Percentiles rank a stretch among this genome's conserved stretches.
Conservation (phyloP, 2,888 invertebrate genomes). For the Dynastes maya region DNA sequence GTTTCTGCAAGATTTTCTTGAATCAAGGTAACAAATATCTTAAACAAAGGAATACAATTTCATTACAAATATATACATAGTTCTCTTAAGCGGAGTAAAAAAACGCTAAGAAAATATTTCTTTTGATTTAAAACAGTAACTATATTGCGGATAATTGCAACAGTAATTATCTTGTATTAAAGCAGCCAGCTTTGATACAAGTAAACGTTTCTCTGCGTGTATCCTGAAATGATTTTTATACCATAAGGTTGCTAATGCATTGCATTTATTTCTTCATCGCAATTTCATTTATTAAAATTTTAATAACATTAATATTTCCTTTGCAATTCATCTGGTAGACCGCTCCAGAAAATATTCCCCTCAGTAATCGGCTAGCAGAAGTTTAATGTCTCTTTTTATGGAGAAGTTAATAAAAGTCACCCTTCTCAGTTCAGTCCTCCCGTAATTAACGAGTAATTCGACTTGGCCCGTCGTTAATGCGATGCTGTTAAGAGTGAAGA, state of each 20-base stretch:
- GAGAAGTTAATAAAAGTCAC: constrained; percentile 31
- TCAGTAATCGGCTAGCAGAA: constrained; percentile 2
- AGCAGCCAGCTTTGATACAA: no score
- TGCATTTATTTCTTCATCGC: not conserved
- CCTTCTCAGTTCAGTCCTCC: constrained; percentile 13
- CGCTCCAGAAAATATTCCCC: constrained; percentile 10
- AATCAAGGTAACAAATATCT: no score
- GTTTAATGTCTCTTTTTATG: constrained; percentile 16
- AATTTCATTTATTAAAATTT: constrained; percentile 20
- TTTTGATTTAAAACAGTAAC: no score
- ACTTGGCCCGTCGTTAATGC: constrained; percentile 30
- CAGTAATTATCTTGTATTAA: no score
- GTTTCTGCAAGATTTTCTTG: no score
- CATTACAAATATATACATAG: no score
- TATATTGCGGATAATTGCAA: no score
- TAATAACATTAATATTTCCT: constrained; percentile 15
- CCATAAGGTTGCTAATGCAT: not conserved
- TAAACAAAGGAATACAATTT: no score
- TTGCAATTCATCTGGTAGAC: constrained; percentile 1
- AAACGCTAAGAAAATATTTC: no score
- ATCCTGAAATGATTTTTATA: no score
- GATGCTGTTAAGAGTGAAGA: constrained; percentile 34
- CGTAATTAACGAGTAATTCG: constrained; percentile 44
- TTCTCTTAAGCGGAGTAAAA: no score
- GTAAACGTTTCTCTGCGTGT: no score